Conservation (phyloP, 2,113 vertebrate genomes). For the Rafetus swinhoei region DNA sequence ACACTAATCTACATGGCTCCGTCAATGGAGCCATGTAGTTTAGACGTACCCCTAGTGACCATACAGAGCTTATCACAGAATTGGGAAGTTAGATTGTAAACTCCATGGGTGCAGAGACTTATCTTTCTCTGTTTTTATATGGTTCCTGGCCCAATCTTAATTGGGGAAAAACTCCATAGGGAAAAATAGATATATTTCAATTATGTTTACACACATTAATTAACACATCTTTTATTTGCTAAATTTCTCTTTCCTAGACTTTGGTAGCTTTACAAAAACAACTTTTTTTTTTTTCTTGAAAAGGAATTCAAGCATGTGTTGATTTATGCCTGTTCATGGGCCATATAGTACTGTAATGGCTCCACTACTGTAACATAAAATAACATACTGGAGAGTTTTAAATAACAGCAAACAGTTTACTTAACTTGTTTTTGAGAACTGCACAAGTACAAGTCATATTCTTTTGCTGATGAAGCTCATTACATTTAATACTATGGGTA, state of each 20-base stretch:
- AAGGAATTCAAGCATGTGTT: background rate
- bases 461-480: background rate
- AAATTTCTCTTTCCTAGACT: background rate
- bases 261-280: background rate
- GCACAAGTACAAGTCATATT: background rate
- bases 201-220: background rate
- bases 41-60: background rate
- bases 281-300: background rate
- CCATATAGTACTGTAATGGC: background rate
- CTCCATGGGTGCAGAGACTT: background rate
- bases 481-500: background rate
- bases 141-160: too few species aligned
- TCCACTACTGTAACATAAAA: background rate
- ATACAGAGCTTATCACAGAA: background rate
- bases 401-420: background rate
- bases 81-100: background rate
- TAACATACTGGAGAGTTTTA: background rate
- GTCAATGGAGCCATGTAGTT: too few species aligned
- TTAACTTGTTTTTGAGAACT: background rate
- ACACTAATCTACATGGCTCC: too few species aligned
- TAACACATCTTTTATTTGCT: background rate
- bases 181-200: too few species aligned
- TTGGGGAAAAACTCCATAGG: too few species aligned
- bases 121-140: background rate
- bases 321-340: background rate